phyloP scores from a whole-genome alignment of 23 tunicate genomes.

The Pegea sp. region DNA sequence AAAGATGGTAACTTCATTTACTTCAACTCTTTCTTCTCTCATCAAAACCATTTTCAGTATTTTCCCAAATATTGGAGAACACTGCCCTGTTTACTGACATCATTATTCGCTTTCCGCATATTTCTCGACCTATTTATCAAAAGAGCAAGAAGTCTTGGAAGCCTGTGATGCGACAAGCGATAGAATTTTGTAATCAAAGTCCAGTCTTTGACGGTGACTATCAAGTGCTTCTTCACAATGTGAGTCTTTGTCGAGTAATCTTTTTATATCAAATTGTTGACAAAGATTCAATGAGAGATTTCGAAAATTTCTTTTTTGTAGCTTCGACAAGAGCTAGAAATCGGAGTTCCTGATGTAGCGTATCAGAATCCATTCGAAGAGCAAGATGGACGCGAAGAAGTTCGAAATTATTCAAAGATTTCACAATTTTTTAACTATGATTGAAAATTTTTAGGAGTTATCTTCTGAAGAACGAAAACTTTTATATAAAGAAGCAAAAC shows the following conservation, averaged over 20 bases:
- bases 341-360: constrained; percentile 34
- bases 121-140: constrained; percentile 15
- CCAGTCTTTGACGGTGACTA: constrained; percentile 53
- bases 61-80: constrained; percentile 56
- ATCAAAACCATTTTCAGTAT: constrained; percentile 14
- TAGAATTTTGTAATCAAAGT: constrained; percentile 18
- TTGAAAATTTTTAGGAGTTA: no score
- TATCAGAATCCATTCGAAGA: constrained; percentile 51
- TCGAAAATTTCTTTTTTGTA: no score
- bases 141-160: constrained; percentile 32
- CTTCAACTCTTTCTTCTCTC: neutral
- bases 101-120: constrained; percentile 58
- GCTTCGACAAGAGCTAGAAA: constrained; percentile 48
- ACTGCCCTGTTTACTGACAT: constrained; percentile 78
- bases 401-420: no score
- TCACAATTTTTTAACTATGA: no score
- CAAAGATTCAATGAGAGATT: no score
- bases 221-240: constrained; percentile 24
- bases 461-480: no score
- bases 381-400: no score
- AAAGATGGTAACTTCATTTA: constrained; percentile 2
- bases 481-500: no score
- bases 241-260: neutral
- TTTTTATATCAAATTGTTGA: neutral
- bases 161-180: constrained; percentile 20